Evolutionary conservation across 2,888 invertebrate genomes (phyloP), one percentile per base, ranked within the genome.

Genomic region (Phengaris alcon): DNA sequence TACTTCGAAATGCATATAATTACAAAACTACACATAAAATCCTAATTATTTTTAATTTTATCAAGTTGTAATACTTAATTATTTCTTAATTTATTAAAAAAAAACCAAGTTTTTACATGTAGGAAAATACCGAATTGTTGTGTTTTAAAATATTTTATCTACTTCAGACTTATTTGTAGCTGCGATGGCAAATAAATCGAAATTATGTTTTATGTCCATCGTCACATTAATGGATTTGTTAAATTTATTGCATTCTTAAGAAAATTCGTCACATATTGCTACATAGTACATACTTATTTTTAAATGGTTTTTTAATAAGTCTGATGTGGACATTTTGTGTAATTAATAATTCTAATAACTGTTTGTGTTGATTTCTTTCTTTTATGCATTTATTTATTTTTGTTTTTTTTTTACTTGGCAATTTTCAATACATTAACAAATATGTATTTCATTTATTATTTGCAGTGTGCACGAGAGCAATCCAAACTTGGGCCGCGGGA

Each of bases 381-480:
- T 48, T 8, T 48, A 6, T 79, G 78, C 78, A 77, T 80, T 82
- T 79, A 79, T 79, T 76, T 77, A 13, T 22, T 74, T 1, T 73
- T 52, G 59, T 10, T 68, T 35, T 15, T 59, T 10, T 8, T n/a
- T 13, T 44, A 8, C 46, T 6, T 69, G 15, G 10, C 5, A 15
- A 10, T 13, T 48, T 22, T 22, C 22, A 6, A 35, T 15, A 3
- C 5, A 54, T 59, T 35, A 54, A 79, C 77, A 74, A 73, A 75
- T 9, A 57, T 73, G 78, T 57, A 75, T 82, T 83, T 81, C 79
- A 79, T 80, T 80, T n/a, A n/a, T n/a, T n/a, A n/a, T n/a, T 90
- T 90, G 44, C 94, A 95, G 95, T 87, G 95, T 95, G 82, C 95
- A 95, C 88, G 95, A 95, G 89, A 95, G 95, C 86, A 93, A 95